phyloP scores from a whole-genome alignment of 2,888 invertebrate genomes.

The Amphimallon solstitiale region DNA sequence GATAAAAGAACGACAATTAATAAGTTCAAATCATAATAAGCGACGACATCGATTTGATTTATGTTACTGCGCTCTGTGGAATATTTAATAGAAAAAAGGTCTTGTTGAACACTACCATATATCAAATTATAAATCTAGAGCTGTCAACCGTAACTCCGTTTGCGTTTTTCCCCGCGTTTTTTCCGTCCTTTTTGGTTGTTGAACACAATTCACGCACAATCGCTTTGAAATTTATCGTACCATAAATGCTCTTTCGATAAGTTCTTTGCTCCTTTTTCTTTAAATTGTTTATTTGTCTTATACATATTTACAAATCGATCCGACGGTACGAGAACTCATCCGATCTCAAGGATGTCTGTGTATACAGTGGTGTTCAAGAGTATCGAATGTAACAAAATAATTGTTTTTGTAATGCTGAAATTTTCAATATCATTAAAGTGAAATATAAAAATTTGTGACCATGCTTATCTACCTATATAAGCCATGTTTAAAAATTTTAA shows the following conservation, averaged over 20 bases:
- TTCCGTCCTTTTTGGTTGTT: neutral
- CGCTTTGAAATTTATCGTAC: conserved; percentile 34
- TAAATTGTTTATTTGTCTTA: conserved; percentile 35
- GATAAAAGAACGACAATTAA: too few species aligned
- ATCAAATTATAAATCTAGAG: conserved; percentile 34
- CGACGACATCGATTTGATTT: conserved; percentile 31
- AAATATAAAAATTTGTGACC: too few species aligned
- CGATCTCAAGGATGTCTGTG: neutral
- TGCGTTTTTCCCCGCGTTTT: neutral
- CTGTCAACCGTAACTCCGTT: conserved; percentile 26
- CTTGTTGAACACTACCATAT: conserved; percentile 25
- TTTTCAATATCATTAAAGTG: too few species aligned
- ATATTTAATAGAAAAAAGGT: conserved; percentile 27
- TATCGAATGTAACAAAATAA: too few species aligned
- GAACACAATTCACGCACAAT: conserved; percentile 31
- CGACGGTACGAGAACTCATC: neutral
- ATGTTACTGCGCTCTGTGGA: neutral
- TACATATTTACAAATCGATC: conserved; percentile 37
- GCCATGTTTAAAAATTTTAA: too few species aligned
- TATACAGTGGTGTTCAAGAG: too few species aligned
- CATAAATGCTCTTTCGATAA: conserved; percentile 36
- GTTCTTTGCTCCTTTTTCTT: conserved; percentile 27
- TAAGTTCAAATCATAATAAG: conserved; percentile 36
- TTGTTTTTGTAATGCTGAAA: too few species aligned
- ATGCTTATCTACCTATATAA: too few species aligned